Conservation (phyloP, 2,113 vertebrate species). For the Dicaeum eximium region DNA sequence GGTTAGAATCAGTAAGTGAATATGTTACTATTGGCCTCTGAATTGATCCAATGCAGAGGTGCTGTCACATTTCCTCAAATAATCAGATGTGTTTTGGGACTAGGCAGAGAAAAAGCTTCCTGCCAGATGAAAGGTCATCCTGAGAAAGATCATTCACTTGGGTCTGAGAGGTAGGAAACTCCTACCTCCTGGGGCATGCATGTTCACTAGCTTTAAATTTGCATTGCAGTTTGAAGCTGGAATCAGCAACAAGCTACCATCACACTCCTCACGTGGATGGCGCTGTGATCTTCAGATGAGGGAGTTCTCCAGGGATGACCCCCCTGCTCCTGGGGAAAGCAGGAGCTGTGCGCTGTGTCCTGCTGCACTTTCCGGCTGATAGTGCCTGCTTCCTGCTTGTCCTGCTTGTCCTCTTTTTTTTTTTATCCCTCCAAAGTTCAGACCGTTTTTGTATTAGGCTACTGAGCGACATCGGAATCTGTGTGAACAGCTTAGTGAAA, state of each 20-base stretch:
- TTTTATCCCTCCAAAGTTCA: not conserved
- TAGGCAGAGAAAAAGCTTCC: not conserved
- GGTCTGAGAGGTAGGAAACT: not conserved
- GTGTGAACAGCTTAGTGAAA: not conserved
- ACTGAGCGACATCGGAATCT: not conserved
- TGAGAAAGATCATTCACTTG: not conserved
- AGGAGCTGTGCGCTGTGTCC: not conserved
- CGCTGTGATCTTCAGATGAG: accelerated
- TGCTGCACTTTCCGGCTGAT: not conserved
- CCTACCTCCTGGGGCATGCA: not conserved
- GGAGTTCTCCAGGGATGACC: accelerated
- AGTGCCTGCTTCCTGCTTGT: accelerated
- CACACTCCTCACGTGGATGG: not conserved
- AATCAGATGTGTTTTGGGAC: not conserved
- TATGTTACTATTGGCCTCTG: not conserved
- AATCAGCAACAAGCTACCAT: not conserved
- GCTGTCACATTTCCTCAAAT: not conserved
- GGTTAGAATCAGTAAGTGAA: not conserved
- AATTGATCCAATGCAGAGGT: not conserved
- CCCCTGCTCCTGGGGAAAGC: not conserved
- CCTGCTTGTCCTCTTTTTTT: not conserved
- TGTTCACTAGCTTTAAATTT: not conserved
- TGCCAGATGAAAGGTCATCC: not conserved
- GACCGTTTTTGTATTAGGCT: not conserved
- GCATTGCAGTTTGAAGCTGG: accelerated